phyloP scores from a whole-genome alignment of 2,113 vertebrate species.

The Odobenus rosmarus region DNA sequence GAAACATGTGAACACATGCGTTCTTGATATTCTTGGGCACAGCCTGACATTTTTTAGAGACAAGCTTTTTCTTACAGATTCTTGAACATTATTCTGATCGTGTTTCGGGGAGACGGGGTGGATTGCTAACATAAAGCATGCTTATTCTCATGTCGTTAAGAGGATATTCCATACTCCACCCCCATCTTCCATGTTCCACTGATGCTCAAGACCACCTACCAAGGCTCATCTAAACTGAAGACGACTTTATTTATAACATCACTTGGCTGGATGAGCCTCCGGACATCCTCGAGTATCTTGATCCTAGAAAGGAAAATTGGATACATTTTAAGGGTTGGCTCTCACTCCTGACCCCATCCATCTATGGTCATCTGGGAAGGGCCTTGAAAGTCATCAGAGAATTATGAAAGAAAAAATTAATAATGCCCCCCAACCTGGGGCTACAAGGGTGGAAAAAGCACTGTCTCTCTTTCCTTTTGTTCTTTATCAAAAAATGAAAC shows the following conservation, averaged over 20 bases:
- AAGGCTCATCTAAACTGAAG: slow-evolving; percentile 91
- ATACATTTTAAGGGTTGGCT: not conserved
- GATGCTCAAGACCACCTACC: slow-evolving; percentile 83
- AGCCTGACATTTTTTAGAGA: not conserved
- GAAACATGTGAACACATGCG: not conserved
- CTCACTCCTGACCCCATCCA: not conserved
- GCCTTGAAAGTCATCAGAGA: not conserved
- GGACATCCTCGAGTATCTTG: slow-evolving; percentile 93
- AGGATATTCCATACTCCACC: not conserved
- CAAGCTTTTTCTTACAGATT: not conserved
- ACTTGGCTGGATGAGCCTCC: slow-evolving; percentile 87
- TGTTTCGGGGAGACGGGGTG: not conserved
- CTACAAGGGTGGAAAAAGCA: not conserved
- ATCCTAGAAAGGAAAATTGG: slow-evolving; percentile 84
- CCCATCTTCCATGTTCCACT: not conserved
- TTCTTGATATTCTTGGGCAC: not conserved
- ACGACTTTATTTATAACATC: slow-evolving; percentile 90
- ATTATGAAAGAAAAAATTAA: not conserved
- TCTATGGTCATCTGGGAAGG: not conserved
- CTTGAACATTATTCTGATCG: not conserved
- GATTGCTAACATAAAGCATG: not conserved
- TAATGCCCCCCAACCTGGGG: not conserved
- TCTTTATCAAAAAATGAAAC: not conserved
- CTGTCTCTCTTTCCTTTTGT: not conserved
- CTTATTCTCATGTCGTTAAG: not conserved